Base-by-base conservation (phyloP, 2,113 vertebrate species). In the Pipa parva region DNA sequence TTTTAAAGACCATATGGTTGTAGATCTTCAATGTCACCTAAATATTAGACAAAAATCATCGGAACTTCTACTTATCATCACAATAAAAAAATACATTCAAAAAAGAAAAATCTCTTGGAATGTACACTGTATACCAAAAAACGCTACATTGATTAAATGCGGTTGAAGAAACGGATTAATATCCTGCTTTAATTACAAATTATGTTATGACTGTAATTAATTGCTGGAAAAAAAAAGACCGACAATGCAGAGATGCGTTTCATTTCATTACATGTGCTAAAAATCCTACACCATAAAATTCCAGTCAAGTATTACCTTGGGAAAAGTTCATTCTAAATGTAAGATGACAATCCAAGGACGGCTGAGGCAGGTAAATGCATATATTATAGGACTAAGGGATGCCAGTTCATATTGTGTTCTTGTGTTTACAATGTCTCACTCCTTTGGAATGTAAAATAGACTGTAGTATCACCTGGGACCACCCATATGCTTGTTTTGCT, bases 311-410 rank as follows among this genome's bases (percentile, higher is more conserved):
- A 67, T 58, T 67, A 67, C 58, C 63, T 10, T 28, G 63, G 63
- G 63, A 67, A 25, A 42, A 52, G 46, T 67, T 49, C 46, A 67
- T 58, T 67, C 58, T 48, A 39, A 58, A 58, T 10, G 49, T 48
- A 54, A 42, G 63, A 67, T 54, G 49, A 67, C 49, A 58, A 54
- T 67, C 63, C 63, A 67, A 67, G 63, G 63, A 58, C 63, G 6
- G 49, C 54, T 48, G 49, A 20, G 25, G 52, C 25, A 24, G 48
- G 27, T 58, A 54, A 67, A 49, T 67, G 63, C 57, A 58, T 48
- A 58, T 67, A 49, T 10, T 25, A n/a, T 26, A 49, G 63, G 49
- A 58, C 54, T 24, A 58, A 33, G 63, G 28, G 27, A 26, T 20
- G 42, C 25, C 42, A 67, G 58, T 67, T 58, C 54, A 58, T 48